Conservation (phyloP, 2,797 vertebrate genomes). For the Delichon dasypus region DNA sequence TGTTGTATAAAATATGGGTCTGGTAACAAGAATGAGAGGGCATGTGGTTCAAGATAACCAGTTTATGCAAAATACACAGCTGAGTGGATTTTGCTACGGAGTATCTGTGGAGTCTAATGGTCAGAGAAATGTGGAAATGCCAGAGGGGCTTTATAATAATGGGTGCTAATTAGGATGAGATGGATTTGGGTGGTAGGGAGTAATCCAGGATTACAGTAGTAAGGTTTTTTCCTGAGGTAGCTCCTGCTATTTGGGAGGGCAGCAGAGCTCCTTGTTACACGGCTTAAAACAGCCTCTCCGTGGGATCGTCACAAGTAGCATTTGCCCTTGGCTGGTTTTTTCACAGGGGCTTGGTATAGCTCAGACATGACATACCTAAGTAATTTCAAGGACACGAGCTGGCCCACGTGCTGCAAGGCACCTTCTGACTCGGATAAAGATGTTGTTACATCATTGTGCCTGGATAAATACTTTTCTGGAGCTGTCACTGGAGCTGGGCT, state of each 20-base stretch:
- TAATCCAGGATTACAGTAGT: constrained; percentile 41
- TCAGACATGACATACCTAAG: not conserved
- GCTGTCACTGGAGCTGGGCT: not conserved
- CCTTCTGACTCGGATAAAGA: not conserved
- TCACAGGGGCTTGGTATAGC: not conserved
- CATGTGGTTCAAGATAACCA: constrained; percentile 31
- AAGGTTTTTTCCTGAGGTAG: not conserved
- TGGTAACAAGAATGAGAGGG: not conserved
- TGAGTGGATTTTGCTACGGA: not conserved
- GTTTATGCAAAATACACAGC: constrained; percentile 42
- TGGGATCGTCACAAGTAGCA: rapidly evolving
- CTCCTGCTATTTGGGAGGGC: not conserved
- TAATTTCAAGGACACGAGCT: not conserved
- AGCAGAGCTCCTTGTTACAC: not conserved
- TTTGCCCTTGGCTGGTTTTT: not conserved
- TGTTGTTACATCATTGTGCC: not conserved
- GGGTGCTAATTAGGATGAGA: not conserved
- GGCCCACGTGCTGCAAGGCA: not conserved
- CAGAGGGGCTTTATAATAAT: not conserved
- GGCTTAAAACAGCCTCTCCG: not conserved
- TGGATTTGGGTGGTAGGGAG: constrained; percentile 29
- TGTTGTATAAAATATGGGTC: not conserved
- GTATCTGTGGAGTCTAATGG: not conserved
- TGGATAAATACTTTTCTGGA: not conserved
- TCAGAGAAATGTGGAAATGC: constrained; percentile 27